These are phyloP conservation scores for Trachelipus rathkii DNA, from an alignment of 1,140 invertebrate species.

Conservation along the genomic window DNA sequence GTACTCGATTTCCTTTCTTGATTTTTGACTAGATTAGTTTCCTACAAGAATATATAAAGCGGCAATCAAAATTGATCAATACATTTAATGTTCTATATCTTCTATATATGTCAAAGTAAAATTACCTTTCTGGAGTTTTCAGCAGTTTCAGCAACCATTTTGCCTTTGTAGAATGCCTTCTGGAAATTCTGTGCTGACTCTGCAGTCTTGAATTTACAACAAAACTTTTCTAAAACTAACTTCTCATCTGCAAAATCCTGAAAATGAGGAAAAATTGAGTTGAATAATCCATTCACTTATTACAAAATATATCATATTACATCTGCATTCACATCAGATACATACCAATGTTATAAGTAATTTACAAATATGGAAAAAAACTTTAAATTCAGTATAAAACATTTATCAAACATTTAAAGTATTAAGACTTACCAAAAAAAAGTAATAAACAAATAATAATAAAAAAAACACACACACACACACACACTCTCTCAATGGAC, in stretches of 20 bases:
- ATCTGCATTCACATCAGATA: conserved; percentile 1
- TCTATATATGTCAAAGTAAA: background rate
- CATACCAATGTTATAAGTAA: too few relatives aligned
- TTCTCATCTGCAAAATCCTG: conserved; percentile 78
- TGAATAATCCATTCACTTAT: background rate
- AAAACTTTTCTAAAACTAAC: conserved; percentile 70
- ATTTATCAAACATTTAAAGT: too few relatives aligned
- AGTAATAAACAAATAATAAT: too few relatives aligned
- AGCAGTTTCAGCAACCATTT: conserved; percentile 36
- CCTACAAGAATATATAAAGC: background rate
- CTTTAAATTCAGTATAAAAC: too few relatives aligned
- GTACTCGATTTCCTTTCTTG: background rate
- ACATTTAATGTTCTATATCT: background rate
- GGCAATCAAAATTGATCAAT: background rate
- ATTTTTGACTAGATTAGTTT: background rate
- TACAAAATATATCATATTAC: background rate
- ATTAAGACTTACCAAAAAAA: too few relatives aligned
- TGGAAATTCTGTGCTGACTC: conserved; percentile 68
- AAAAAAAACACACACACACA: too few relatives aligned
- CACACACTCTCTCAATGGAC: too few relatives aligned
- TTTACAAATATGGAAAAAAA: too few relatives aligned
- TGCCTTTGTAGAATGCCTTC: conserved; percentile 57
- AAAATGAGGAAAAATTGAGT: background rate
- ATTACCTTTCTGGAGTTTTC: conserved; percentile 17
- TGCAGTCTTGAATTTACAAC: conserved; percentile 71